Conservation (phyloP, 2,113 vertebrate genomes). For the western clawed frog (Xenopus tropicalis) region DNA sequence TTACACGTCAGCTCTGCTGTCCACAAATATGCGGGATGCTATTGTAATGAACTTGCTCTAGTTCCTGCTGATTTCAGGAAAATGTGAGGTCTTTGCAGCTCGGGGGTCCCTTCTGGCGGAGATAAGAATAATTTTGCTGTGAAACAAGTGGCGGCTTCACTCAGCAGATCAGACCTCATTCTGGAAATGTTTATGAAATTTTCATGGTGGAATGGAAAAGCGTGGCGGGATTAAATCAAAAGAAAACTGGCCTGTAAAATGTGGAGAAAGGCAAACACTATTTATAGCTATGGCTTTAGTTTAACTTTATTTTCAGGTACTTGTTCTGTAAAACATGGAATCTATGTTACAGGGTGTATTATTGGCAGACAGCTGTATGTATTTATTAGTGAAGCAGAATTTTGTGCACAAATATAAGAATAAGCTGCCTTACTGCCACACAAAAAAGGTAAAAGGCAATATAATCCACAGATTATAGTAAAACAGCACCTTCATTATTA, state of each 20-base stretch:
- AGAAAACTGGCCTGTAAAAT: neutral
- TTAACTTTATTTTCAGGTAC: too few species aligned
- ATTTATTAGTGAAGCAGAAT: too few species aligned
- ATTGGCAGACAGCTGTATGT: too few species aligned
- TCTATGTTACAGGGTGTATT: too few species aligned
- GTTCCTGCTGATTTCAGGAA: neutral
- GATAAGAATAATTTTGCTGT: neutral
- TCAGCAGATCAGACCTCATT: neutral
- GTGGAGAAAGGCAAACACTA: neutral
- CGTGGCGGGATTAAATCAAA: too few species aligned
- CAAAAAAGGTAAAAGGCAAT: too few species aligned
- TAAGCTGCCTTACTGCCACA: too few species aligned
- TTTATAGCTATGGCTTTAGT: too few species aligned
- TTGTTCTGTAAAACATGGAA: too few species aligned
- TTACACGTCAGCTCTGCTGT: constrained; percentile 5
- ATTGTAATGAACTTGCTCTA: constrained; percentile 12
- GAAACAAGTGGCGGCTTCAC: neutral
- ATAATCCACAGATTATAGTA: too few species aligned
- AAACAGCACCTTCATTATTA: too few species aligned
- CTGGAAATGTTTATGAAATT: neutral
- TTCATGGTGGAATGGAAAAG: neutral
- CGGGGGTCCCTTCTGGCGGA: neutral
- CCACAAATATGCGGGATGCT: neutral
- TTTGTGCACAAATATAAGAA: too few species aligned
- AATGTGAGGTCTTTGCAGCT: neutral